Evolutionary conservation across 2,113 vertebrate species (phyloP), one percentile per base, ranked within the genome.

Genomic region (Lamprotornis superbus): DNA sequence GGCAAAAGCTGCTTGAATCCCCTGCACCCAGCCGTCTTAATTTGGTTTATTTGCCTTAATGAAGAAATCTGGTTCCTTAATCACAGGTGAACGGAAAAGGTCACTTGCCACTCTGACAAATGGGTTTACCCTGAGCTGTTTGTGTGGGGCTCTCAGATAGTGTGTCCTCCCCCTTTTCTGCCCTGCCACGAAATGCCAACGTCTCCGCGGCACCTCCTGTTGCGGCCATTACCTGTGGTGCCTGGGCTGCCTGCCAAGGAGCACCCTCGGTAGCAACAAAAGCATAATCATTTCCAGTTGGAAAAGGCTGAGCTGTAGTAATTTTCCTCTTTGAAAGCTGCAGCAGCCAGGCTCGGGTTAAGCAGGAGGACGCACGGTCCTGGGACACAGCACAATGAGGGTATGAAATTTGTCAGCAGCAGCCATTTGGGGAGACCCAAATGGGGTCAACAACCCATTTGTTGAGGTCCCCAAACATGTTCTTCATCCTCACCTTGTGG

Each of bases 211-310:
- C 91, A 84, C 75, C 95, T 97, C 90, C 81, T 93, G 9, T 77
- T 74, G 85, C 0, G 57, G 83, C 83, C 91, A 75, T 93, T 94
- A 96, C 94, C 91, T 98, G 94, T 89, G 92, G 89, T 87, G 97
- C 93, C 95, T 95, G 96, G 95, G 94, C 95, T 96, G 86, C 85
- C 63, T 89, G 96, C 96, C 82, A 96, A 87, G 89, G 94, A 96
- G 95, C 93, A 96, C 95, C 95, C 96, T 98, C 92, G 31, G 95
- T 94, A 96, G 97, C 95, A 97, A 97, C 87, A 94, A 92, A 96
- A 90, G 80, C 91, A 92, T 91, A 96, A 94, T 97, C 90, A 69
- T 96, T 97, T 94, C 84, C 90, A 97, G 87, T 91, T 95, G 82
- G 94, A 92, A 92, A 81, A 85, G 79, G 52, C 92, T 95, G 82